Percentiles rank a stretch among this genome's conserved stretches.
Conservation (phyloP, 2,888 invertebrate genomes). For the Automeris io region DNA sequence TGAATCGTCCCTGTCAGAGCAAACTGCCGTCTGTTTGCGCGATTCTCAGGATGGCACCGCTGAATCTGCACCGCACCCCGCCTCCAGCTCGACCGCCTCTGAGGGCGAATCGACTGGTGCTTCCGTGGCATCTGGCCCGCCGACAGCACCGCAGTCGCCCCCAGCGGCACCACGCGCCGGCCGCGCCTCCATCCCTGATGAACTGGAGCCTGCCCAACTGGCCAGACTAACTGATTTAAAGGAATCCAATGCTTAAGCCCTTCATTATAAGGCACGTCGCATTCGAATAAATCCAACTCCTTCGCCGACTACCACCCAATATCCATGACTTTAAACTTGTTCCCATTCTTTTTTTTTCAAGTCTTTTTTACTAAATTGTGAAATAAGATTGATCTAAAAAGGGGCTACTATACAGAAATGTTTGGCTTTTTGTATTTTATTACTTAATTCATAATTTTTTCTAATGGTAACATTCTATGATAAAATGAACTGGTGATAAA, state of each 20-base stretch:
- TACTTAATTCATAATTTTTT: background rate
- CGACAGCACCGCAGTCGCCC: conserved; percentile 70
- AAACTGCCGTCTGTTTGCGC: conserved; percentile 62
- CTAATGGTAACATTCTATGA: background rate
- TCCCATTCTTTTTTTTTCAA: background rate
- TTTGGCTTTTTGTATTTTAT: no score
- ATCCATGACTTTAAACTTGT: background rate
- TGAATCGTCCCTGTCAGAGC: conserved; percentile 66
- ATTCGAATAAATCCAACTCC: conserved; percentile 1
- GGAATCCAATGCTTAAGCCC: conserved; percentile 90
- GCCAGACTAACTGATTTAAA: conserved; percentile 92
- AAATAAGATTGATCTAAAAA: no score
- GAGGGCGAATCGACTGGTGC: conserved; percentile 81
- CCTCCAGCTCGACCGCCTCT: conserved; percentile 82
- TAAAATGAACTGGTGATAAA: background rate
- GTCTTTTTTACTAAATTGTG: background rate
- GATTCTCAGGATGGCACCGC: conserved; percentile 74
- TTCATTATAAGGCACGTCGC: conserved; percentile 6
- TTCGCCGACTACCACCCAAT: background rate
- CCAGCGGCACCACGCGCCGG: conserved; percentile 86
- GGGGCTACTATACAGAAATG: no score
- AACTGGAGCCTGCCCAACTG: conserved; percentile 91
- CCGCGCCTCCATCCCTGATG: conserved; percentile 90
- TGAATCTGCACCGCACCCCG: conserved; percentile 74
- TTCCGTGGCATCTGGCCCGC: conserved; percentile 75